Evolutionary conservation across 2,113 vertebrate genomes (phyloP).

Genomic region (Tachysurus vachellii): DNA sequence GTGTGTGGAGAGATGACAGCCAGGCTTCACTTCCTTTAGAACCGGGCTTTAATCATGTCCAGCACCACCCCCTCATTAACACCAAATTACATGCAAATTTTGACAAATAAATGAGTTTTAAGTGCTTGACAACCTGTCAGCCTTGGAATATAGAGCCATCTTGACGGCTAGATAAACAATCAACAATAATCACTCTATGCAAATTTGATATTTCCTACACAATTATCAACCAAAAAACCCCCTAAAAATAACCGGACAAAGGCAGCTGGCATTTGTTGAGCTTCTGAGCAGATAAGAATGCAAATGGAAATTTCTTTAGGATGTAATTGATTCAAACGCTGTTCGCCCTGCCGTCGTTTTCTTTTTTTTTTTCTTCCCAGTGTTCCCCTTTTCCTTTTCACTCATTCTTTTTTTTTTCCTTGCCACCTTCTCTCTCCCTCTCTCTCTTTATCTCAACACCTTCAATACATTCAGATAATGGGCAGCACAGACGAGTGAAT

Average conservation of each 20-base stretch:
- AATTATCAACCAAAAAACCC: conserved; percentile 84
- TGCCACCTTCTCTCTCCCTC: conserved; percentile 38
- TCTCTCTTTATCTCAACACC: conserved; percentile 66
- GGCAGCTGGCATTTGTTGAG: conserved; percentile 93
- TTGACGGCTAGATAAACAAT: conserved; percentile 99
- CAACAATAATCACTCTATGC: conserved; percentile 99
- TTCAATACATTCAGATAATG: conserved; percentile 74
- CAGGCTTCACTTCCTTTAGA: conserved; percentile 77
- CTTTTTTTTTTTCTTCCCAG: conserved; percentile 62
- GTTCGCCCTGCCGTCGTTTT: conserved; percentile 66
- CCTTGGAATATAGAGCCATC: conserved; percentile 94
- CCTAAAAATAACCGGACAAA: conserved; percentile 96
- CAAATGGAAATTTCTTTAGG: conserved; percentile 80
- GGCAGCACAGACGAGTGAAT: conserved; percentile 46
- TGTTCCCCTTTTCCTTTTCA: conserved; percentile 50
- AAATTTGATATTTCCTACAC: conserved; percentile 99
- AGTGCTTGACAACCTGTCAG: conserved; percentile 99
- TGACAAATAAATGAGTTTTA: conserved; percentile 99
- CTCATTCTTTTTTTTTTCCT: conserved; percentile 47
- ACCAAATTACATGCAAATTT: conserved; percentile 99
- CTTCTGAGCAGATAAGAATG: conserved; percentile 78
- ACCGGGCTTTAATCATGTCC: conserved; percentile 89
- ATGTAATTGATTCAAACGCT: conserved; percentile 80
- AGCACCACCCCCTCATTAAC: conserved; percentile 94
- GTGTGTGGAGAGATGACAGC: conserved; percentile 49